Base-by-base conservation (phyloP, 1,140 invertebrate genomes). In the Grapholita molesta region DNA sequence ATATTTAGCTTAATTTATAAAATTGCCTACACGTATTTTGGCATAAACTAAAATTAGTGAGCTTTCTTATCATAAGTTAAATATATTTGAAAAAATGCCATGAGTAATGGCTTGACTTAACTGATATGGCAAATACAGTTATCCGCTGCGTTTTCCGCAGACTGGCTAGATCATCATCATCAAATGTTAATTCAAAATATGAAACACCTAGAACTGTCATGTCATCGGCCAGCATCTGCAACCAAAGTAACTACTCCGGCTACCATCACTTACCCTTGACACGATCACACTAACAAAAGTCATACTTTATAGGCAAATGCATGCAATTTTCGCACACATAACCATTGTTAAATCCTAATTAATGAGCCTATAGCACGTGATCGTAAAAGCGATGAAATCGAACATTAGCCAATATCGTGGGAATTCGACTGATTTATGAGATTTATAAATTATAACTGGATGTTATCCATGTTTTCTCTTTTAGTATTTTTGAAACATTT, bases 321-420 rank as follows among this genome's bases (percentile, higher is more conserved):
- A 18, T 61, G n/a, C 24, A 15, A 30, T 15, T 25, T 61, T 61
- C 12, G 25, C 55, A 28, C 55, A 61, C 18, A 15, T 21, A 48
- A 48, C 12, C 55, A 28, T 61, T 61, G 55, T 21, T 48, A 21
- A 48, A 21, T 21, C 24, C 28, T 61, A 61, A 61, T 61, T 61
- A 61, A 61, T 61, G 55, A 61, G 55, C 7, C 1, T 25, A n/a
- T 32, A 18, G 25, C 55, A 61, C 28, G 55, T 61, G 25, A 61
- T 30, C 12, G 55, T 28, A 61, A 52, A 52, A 5, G 42, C 42
- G 18, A 12, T 61, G 55, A 30, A 61, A 61, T 61, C 55, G 28
- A 61, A 61, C 55, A 15, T 61, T 32, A 57, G 23, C 53, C 53
- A 25, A 57, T n/a, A 30, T 15, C 55, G 55, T 61, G 55, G 25